phyloP scores from a whole-genome alignment of 2,113 vertebrate species.

The Cebus imitator region DNA sequence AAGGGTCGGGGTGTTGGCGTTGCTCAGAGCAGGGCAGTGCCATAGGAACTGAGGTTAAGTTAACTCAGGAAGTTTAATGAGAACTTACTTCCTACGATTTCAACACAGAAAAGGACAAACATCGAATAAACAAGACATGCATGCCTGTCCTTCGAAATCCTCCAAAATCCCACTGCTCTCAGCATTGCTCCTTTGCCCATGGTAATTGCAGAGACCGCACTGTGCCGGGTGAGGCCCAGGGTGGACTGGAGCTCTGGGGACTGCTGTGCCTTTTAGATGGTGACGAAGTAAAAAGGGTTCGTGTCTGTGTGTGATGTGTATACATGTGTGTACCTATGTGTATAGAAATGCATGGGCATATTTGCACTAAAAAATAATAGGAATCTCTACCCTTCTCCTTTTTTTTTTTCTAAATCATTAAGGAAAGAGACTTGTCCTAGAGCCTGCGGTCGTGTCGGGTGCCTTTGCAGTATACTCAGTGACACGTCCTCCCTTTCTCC shows the following conservation, averaged over 20 bases:
- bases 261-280: too few species aligned
- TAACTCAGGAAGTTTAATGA: background rate
- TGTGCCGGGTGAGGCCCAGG: background rate
- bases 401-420: background rate
- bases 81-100: too few species aligned
- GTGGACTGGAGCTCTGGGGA: too few species aligned
- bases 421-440: background rate
- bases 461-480: accelerated
- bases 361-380: background rate
- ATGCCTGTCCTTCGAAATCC: background rate
- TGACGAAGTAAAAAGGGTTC: background rate
- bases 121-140: accelerated
- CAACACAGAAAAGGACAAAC: accelerated
- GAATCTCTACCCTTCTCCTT: too few species aligned
- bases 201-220: background rate
- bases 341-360: background rate
- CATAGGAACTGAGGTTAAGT: too few species aligned
- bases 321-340: background rate
- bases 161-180: background rate
- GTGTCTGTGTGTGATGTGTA: too few species aligned
- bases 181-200: background rate
- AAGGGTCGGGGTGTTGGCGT: accelerated
- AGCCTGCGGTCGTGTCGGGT: accelerated
- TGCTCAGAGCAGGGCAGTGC: background rate
- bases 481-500: background rate